These are phyloP conservation scores for Chrysodeixis includens DNA, from an alignment of 2,888 invertebrate genomes.

Conservation along the genomic window DNA sequence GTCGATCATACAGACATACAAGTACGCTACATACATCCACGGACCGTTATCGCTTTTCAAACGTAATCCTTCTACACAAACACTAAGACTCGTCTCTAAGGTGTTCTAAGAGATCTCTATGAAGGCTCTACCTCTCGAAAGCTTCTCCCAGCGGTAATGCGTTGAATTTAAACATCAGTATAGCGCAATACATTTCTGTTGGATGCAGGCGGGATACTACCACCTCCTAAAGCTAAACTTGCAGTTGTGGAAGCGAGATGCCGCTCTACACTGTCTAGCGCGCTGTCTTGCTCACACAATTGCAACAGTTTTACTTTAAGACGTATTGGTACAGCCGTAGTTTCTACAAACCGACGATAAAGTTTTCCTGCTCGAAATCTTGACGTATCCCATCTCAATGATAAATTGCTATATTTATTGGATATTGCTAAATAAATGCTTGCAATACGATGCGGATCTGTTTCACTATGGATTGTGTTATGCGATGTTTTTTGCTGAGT, in stretches of 20 bases:
- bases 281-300: no score
- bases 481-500: neutral
- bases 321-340: neutral
- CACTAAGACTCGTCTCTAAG: neutral
- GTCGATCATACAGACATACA: no score
- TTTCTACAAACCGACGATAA: neutral
- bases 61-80: constrained; percentile 4
- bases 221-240: no score
- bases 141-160: constrained; percentile 26
- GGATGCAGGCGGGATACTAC: neutral
- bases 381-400: constrained; percentile 3
- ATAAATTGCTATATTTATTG: constrained; percentile 9
- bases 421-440: constrained; percentile 1
- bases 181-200: constrained; percentile 26
- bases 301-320: no score
- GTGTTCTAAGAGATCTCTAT: constrained; percentile 13
- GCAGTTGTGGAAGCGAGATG: no score
- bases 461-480: neutral
- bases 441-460: neutral
- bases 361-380: constrained; percentile 13
- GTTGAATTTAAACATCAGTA: constrained; percentile 46
- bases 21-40: neutral
- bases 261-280: no score
- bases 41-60: constrained; percentile 3
- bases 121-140: constrained; percentile 33